Conservation (phyloP, 2,888 invertebrate species). For the Pseudanteris insignis region DNA sequence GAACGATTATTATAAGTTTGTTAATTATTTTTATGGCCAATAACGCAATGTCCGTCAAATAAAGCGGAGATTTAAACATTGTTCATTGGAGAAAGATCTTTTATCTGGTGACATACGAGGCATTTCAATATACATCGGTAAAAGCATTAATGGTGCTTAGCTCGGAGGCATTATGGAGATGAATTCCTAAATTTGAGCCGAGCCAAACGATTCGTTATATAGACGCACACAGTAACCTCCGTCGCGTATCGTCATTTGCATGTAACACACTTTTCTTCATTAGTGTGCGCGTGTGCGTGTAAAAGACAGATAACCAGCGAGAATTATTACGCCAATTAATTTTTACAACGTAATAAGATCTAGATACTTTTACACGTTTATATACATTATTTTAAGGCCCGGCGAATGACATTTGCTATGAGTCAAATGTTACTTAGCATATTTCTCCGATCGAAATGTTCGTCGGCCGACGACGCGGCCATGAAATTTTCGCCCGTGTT, state of each 20-base stretch:
- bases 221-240: conserved; percentile 28
- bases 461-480: conserved; percentile 10
- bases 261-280: conserved; percentile 30
- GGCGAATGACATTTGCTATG: conserved; percentile 7
- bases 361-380: conserved; percentile 34
- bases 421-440: conserved; percentile 32
- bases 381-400: conserved; percentile 14
- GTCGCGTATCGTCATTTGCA: conserved; percentile 37
- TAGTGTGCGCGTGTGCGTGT: neutral
- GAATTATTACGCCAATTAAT: conserved; percentile 40
- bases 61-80: conserved; percentile 35
- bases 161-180: conserved; percentile 43
- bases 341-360: conserved; percentile 44
- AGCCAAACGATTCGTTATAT: conserved; percentile 42
- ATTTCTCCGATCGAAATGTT: conserved; percentile 16
- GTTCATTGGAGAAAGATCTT: conserved; percentile 37
- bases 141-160: conserved; percentile 45
- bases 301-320: conserved; percentile 34
- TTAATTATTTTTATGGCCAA: conserved; percentile 43
- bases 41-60: conserved; percentile 37
- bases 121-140: conserved; percentile 44
- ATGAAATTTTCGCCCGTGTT: conserved; percentile 1
- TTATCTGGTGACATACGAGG: conserved; percentile 44
- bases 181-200: conserved; percentile 43
- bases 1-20: conserved; percentile 43